These are phyloP conservation scores for Eupeodes latifasciatus DNA, from an alignment of 2,888 invertebrate species.

Conservation along the genomic window DNA sequence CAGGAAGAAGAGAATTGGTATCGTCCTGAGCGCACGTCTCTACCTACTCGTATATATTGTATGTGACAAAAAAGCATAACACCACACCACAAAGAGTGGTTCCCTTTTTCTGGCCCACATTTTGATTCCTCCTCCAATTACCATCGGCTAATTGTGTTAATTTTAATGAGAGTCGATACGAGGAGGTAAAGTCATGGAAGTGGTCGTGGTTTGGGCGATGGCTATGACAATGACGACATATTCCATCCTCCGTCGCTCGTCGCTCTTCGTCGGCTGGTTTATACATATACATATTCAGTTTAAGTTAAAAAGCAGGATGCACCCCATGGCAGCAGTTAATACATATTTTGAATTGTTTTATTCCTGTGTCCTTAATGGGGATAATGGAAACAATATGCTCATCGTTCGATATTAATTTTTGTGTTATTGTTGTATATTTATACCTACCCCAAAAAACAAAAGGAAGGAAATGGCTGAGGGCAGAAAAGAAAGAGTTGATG, in stretches of 20 bases:
- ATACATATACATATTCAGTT: background rate
- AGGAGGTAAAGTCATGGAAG: background rate
- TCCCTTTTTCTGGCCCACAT: conserved; percentile 11
- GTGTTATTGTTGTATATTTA: background rate
- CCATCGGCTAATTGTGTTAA: conserved; percentile 68
- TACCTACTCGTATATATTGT: no score
- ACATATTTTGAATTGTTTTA: conserved; percentile 3
- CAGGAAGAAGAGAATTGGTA: background rate
- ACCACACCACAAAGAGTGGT: conserved; percentile 3
- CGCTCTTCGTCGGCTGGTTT: background rate
- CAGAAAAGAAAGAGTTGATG: background rate
- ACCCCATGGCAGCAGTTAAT: conserved; percentile 11
- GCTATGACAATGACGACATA: background rate
- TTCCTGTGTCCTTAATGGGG: background rate
- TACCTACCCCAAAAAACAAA: background rate
- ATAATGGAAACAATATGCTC: conserved; percentile 23
- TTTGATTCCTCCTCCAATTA: conserved; percentile 55
- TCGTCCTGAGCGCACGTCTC: background rate
- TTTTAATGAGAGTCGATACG: conserved; percentile 37
- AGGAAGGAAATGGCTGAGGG: conserved; percentile 15
- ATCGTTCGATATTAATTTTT: conserved; percentile 9
- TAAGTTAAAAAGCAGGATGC: conserved; percentile 28
- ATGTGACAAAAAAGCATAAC: conserved; percentile 11
- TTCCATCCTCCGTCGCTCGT: background rate
- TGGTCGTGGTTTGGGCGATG: background rate